Evolutionary conservation across 2,797 vertebrate genomes (phyloP), one percentile per base, ranked within the genome.

Genomic region (Sphaeramia orbicularis): DNA sequence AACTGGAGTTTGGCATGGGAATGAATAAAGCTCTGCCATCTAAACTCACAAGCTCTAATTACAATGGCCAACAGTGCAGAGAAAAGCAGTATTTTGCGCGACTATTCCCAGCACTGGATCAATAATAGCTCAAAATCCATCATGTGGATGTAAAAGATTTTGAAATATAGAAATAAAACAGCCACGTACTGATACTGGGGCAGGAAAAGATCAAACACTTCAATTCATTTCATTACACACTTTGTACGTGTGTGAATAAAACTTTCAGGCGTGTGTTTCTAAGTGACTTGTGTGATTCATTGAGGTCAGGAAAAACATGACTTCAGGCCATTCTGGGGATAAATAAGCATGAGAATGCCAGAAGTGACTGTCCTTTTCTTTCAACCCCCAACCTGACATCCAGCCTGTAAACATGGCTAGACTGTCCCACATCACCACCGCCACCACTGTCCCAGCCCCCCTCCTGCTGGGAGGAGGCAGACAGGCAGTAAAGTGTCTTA

Each of bases 401-500:
- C 73, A 83, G 80, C 69, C 81, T 82, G 81, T 90, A 91, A 91
- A 91, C 85, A 86, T 19, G 76, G 77, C 83, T 76, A 87, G 86
- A 87, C 85, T 50, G 65, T 57, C 79, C 76, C 54, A 62, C 79
- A 60, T 67, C 65, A 16, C 65, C 78, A 72, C 72, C 37, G 37
- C 65, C 66, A 65, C 78, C 59, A 63, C 77, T 63, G 67, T 58
- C 67, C 71, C 4, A 7, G 52, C 45, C 74, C 87, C 79, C 77
- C 73, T 61, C 79, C 70, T 68, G 80, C 76, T 84, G 88, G 74
- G 82, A 83, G 63, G 64, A 69, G 48, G 63, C 91, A 92, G 88
- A 91, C 86, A 92, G 88, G 88, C 88, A 90, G 88, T 71, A 78
- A 88, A 89, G 89, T 84, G 83, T 80, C 87, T 89, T 84, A 86